Percentiles rank a stretch among this genome's conserved stretches.
Conservation (phyloP, 2,797 vertebrate genomes). For the Vireo griseus region DNA sequence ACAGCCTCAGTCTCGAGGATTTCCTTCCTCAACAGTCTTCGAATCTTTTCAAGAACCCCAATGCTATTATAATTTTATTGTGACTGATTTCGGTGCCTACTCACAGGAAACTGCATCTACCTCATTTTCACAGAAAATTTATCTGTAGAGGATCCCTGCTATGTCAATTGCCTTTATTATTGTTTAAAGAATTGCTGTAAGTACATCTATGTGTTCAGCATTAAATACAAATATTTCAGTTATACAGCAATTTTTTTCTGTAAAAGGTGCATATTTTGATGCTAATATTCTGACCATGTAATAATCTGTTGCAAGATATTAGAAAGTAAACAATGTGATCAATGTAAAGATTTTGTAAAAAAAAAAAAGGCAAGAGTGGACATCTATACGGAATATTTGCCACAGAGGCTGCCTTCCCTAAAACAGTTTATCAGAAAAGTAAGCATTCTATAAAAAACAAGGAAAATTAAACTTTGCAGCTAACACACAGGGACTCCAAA, state of each 20-base stretch:
- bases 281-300: background rate
- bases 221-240: background rate
- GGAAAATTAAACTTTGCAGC: background rate
- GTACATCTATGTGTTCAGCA: background rate
- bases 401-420: background rate
- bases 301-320: background rate
- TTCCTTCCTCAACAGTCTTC: background rate
- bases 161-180: background rate
- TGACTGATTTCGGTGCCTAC: background rate
- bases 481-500: background rate
- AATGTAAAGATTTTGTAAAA: background rate
- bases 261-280: background rate
- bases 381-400: background rate
- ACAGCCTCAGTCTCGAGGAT: rapidly evolving
- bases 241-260: background rate
- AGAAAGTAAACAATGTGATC: background rate
- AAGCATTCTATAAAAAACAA: background rate
- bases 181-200: background rate
- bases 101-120: background rate
- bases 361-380: background rate
- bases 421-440: background rate
- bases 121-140: background rate
- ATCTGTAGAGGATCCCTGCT: background rate
- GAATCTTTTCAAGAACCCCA: background rate
- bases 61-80: background rate